phyloP scores from a whole-genome alignment of 2,113 vertebrate genomes.

The Rafetus swinhoei region DNA sequence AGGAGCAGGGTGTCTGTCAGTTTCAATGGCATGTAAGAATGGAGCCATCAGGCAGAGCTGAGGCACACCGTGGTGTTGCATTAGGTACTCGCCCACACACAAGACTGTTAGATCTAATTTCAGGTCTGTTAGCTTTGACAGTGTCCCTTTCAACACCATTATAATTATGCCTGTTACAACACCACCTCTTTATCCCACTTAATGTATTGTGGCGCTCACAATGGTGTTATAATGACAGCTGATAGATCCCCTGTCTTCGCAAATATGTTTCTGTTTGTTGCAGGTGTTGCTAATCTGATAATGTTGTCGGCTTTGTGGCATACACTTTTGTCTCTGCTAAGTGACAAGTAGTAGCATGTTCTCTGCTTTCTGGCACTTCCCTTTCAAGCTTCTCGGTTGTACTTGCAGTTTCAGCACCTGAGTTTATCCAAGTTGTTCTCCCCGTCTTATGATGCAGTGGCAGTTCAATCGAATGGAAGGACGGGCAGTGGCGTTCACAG shows the following conservation, averaged over 20 bases:
- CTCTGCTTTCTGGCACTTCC: background rate
- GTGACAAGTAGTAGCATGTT: slow-evolving; percentile 23
- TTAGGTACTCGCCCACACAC: fast-evolving
- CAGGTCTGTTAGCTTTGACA: slow-evolving; percentile 1
- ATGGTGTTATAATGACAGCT: slow-evolving; percentile 3
- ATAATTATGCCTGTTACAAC: slow-evolving; percentile 19
- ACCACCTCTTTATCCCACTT: background rate
- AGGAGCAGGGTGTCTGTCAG: background rate
- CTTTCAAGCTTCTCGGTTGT: slow-evolving; percentile 9
- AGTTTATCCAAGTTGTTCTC: background rate
- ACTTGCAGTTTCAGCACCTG: background rate
- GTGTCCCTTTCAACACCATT: background rate
- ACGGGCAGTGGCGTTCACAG: slow-evolving; percentile 27
- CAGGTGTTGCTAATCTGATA: slow-evolving; percentile 38
- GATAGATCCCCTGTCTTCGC: slow-evolving; percentile 26
- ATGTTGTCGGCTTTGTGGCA: background rate
- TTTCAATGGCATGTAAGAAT: background rate
- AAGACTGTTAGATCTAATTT: background rate
- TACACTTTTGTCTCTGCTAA: slow-evolving; percentile 6
- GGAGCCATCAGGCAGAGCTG: background rate
- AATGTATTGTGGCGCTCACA: fast-evolving
- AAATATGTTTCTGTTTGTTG: background rate
- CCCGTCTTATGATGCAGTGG: fast-evolving
- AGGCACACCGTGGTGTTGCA: fast-evolving
- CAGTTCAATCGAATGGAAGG: slow-evolving; percentile 38